A percentile compares a stretch with the other conserved stretches of the same genome.
Conservation (phyloP, 2,797 vertebrate species). For the Acestrorhynchus altus region DNA sequence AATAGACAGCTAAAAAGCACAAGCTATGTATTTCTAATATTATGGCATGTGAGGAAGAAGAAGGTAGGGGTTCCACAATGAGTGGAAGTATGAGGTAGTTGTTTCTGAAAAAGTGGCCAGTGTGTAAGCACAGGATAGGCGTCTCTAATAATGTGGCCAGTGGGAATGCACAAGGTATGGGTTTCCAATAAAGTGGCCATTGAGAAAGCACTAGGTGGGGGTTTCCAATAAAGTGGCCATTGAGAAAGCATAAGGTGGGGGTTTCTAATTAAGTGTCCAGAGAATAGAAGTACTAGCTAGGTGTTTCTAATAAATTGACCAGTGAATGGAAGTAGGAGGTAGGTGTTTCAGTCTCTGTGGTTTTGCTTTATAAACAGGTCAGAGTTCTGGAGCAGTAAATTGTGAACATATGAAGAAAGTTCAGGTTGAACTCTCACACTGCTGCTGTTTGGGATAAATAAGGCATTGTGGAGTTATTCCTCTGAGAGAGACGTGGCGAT, state of each 20-base stretch:
- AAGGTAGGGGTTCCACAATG: too few species aligned
- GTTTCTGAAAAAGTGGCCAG: too few species aligned
- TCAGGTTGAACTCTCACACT: slow-evolving; percentile 5
- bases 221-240: slow-evolving; percentile 1
- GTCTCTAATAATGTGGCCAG: neutral
- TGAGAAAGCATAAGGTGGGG: too few species aligned
- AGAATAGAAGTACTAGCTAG: too few species aligned
- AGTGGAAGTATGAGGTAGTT: too few species aligned
- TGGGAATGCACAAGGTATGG: too few species aligned
- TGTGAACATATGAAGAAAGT: neutral
- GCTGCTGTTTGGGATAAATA: slow-evolving; percentile 29
- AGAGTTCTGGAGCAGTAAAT: slow-evolving; percentile 7
- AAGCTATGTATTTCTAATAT: too few species aligned
- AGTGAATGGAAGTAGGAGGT: slow-evolving; percentile 53
- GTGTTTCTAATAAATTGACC: too few species aligned
- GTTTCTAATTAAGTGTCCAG: too few species aligned
- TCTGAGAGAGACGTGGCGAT: slow-evolving; percentile 27
- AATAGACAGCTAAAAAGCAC: too few species aligned
- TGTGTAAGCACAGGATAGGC: too few species aligned
- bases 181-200: neutral
- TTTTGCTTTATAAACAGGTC: slow-evolving; percentile 5
- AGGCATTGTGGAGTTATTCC: slow-evolving; percentile 24
- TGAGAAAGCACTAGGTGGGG: neutral
- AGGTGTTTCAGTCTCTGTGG: neutral
- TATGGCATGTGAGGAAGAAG: too few species aligned